phyloP scores from a whole-genome alignment of 2,888 invertebrate species.

The Drosophila atripex region DNA sequence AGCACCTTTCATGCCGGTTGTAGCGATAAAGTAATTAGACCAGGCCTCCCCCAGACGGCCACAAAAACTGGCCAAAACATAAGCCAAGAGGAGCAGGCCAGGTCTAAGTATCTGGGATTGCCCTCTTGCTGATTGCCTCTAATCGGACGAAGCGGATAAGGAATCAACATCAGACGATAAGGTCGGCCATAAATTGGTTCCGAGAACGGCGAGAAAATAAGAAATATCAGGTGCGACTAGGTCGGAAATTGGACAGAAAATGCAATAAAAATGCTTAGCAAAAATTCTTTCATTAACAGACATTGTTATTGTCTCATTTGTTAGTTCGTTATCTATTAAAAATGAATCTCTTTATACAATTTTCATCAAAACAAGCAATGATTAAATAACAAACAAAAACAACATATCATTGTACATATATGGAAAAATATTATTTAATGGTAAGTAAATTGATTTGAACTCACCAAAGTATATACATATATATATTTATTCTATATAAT shows the following conservation, averaged over 20 bases:
- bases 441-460: neutral
- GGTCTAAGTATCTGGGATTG: slow-evolving; percentile 25
- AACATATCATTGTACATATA: neutral
- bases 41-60: slow-evolving; percentile 18
- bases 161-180: slow-evolving; percentile 19
- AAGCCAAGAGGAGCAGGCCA: slow-evolving; percentile 12
- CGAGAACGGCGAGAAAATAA: neutral
- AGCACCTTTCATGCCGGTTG: slow-evolving; percentile 55
- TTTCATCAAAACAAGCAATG: neutral
- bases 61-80: slow-evolving; percentile 40
- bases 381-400: neutral
- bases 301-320: neutral
- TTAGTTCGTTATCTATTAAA: neutral
- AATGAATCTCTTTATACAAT: neutral
- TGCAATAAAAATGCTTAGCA: neutral
- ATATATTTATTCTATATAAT: neutral
- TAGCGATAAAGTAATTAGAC: slow-evolving; percentile 67
- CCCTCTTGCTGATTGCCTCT: slow-evolving; percentile 31
- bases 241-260: neutral
- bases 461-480: too few relatives aligned
- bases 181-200: slow-evolving; percentile 1
- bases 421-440: neutral
- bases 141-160: slow-evolving; percentile 54
- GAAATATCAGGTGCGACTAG: neutral
- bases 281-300: neutral